Evolutionary conservation across 2,888 invertebrate species (phyloP).

Genomic region (Melieria omissa): DNA sequence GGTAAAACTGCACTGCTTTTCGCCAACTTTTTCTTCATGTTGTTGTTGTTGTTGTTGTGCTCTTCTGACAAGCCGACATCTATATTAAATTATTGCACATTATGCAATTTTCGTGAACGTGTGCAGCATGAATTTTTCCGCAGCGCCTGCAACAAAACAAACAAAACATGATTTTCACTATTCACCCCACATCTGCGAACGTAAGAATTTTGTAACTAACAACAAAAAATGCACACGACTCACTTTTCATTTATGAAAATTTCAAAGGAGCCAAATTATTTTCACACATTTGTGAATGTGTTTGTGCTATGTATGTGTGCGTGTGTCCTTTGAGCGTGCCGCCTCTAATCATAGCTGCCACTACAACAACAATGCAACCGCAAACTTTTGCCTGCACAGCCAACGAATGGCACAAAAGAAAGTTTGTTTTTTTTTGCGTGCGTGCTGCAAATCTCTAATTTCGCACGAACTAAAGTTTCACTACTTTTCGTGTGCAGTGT

Average conservation of each 20-base stretch:
- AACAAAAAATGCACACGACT: no score
- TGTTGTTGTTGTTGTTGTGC: constrained; percentile 12
- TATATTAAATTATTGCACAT: constrained; percentile 55
- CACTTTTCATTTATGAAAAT: no score
- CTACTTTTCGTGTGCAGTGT: background rate
- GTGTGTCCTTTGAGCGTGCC: background rate
- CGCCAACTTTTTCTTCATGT: background rate
- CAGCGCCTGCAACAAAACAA: background rate
- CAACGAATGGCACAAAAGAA: background rate
- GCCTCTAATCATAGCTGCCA: background rate
- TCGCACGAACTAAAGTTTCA: background rate
- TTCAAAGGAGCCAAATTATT: background rate
- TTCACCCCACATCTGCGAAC: no score
- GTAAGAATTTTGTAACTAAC: no score
- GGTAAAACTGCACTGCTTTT: background rate
- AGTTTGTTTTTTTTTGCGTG: background rate
- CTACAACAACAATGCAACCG: no score
- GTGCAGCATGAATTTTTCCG: constrained; percentile 46
- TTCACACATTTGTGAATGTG: background rate
- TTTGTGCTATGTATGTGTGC: background rate
- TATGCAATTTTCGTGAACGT: constrained; percentile 56
- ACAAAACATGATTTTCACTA: no score
- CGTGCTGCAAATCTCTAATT: constrained; percentile 11
- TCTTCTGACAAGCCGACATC: constrained; percentile 44
- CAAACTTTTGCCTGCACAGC: no score